Base-by-base conservation (phyloP, 2,888 invertebrate genomes). In the Philonicus albiceps region DNA sequence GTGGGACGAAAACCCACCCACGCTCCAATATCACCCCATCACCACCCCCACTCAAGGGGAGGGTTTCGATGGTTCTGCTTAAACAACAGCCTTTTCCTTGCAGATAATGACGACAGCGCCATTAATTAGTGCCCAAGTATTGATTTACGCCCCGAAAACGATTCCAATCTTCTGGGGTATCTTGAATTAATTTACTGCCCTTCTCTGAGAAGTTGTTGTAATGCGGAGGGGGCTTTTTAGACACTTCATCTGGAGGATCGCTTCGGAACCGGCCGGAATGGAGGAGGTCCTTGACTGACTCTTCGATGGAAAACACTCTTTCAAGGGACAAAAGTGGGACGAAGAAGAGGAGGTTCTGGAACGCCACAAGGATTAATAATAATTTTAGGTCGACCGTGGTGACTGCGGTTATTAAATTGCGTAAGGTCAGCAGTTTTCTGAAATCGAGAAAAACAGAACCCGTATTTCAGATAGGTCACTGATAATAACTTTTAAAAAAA, bases 81-180 rank as follows among this genome's bases (percentile, higher is more conserved):
- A 27, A 64, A 64, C 64, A 74, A 74, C 74, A 40, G 22, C 76
- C 76, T 22, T 40, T 40, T 76, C 76, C 76, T 40, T 43, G 6
- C 22, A 76, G 76, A 76, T 76, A 76, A 76, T 37, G 76, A 40
- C 37, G 76, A 76, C 22, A 76, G 64, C 64, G 76, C 34, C 76
- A 76, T 76, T 76, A 76, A 76, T 76, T 76, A 76, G 76, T 19
- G 37, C 40, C 76, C 76, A n/a, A 22, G 40, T 40, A 40, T 76
- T 76, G 76, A 76, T 76, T 76, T 76, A 76, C 76, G 76, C 40
- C 37, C 76, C 37, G 76, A 76, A 76, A 37, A 40, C 37, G 76
- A 76, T 76, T 76, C 37, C 37, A 76, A 76, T 76, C 76, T 64
- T 64, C 27, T 19, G 64, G 64, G 64, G 64, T 64, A 64, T 64